Percentiles rank a stretch among this genome's conserved stretches.
Conservation (phyloP, 2,797 vertebrate species). For the Danionella dracula region DNA sequence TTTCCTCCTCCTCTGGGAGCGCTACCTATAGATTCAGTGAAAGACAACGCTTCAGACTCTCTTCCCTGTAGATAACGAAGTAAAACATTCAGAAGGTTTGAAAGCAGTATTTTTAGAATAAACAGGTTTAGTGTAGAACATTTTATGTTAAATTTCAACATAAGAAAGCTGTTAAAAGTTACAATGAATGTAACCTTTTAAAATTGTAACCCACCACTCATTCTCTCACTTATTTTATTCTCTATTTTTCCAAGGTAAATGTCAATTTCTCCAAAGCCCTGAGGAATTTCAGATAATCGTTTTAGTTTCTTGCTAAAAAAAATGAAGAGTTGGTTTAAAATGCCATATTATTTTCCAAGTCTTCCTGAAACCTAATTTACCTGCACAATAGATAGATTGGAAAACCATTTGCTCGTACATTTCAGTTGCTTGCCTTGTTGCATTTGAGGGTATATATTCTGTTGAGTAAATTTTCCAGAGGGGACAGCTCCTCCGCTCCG, state of each 20-base stretch:
- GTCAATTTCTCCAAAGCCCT: slow-evolving; percentile 30
- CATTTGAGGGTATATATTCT: slow-evolving; percentile 29
- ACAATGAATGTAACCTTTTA: background rate
- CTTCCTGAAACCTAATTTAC: slow-evolving; percentile 44
- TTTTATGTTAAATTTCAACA: too few species aligned
- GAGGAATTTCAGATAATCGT: slow-evolving; percentile 40
- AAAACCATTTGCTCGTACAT: slow-evolving; percentile 48
- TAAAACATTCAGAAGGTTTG: background rate
- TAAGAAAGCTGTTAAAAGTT: too few species aligned
- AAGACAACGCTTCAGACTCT: background rate
- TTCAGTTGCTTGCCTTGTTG: slow-evolving; percentile 37
- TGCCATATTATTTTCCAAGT: slow-evolving; percentile 36
- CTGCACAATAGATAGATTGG: slow-evolving; percentile 41
- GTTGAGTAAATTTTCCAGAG: slow-evolving; percentile 46
- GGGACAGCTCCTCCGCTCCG: slow-evolving; percentile 37
- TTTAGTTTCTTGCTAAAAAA: slow-evolving; percentile 27
- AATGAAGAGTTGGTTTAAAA: slow-evolving; percentile 45
- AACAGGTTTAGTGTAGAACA: too few species aligned
- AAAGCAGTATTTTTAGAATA: too few species aligned
- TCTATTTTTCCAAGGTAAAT: slow-evolving; percentile 41
- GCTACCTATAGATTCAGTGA: background rate
- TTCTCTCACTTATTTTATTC: slow-evolving; percentile 23
- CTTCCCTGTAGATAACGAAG: background rate
- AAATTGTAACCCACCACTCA: slow-evolving; percentile 20
- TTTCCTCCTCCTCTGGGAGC: slow-evolving; percentile 1